Evolutionary conservation across 2,888 invertebrate species (phyloP).

Genomic region (Parnassius apollo): DNA sequence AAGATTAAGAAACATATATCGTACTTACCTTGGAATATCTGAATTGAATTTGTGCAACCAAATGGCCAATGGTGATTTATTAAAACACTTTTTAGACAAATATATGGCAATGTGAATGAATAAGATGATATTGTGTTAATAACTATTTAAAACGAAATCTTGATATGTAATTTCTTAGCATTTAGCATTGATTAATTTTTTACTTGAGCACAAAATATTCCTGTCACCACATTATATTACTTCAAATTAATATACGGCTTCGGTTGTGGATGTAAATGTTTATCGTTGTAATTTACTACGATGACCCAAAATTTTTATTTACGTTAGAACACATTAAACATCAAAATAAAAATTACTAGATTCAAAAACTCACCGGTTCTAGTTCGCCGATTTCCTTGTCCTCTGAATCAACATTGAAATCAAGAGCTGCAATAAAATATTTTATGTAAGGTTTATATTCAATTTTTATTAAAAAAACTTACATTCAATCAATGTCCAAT

Average conservation of each 20-base stretch:
- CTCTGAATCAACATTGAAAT: constrained; percentile 17
- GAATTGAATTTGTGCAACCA: constrained; percentile 12
- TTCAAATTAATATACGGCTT: not conserved
- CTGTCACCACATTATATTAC: constrained; percentile 10
- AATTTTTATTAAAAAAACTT: no score
- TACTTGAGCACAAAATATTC: not conserved
- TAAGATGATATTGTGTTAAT: not conserved
- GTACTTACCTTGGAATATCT: constrained; percentile 16
- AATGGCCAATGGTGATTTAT: constrained; percentile 13
- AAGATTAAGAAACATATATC: not conserved
- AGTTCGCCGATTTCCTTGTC: not conserved
- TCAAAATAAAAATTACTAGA: not conserved
- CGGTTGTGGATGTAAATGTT: not conserved
- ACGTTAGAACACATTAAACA: not conserved
- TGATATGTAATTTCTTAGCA: not conserved
- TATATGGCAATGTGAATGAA: not conserved
- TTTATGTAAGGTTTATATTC: no score
- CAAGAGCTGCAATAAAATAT: constrained; percentile 25
- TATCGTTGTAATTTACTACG: no score
- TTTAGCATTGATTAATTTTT: not conserved
- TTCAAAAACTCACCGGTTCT: constrained; percentile 4
- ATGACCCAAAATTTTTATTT: not conserved
- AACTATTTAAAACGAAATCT: not conserved
- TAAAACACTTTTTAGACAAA: constrained; percentile 14
- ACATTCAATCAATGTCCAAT: no score